Percentiles rank a stretch among this genome's conserved stretches.
Conservation (phyloP, 1,140 invertebrate species). For the Aradophagus sp. region DNA sequence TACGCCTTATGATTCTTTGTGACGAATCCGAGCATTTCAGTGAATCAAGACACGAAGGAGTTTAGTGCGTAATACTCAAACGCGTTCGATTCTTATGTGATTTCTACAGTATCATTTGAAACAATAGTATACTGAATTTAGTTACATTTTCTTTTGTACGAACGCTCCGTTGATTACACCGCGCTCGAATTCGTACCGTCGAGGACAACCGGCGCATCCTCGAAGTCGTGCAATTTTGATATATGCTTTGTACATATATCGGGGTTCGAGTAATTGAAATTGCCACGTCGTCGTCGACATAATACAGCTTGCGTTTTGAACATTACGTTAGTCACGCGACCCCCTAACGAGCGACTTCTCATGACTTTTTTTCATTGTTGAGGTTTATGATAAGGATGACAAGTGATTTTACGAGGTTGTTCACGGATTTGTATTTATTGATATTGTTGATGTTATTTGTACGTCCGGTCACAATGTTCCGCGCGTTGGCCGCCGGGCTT, state of each 20-base stretch:
- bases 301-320: slow-evolving; percentile 38
- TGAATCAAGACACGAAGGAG: too few relatives aligned
- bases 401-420: slow-evolving; percentile 51
- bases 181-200: slow-evolving; percentile 11
- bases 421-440: slow-evolving; percentile 55
- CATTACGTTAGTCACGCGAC: slow-evolving; percentile 30
- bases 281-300: slow-evolving; percentile 32
- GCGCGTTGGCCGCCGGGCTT: slow-evolving; percentile 2
- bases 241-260: slow-evolving; percentile 49
- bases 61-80: too few relatives aligned
- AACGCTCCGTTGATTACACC: too few relatives aligned
- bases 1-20: too few relatives aligned
- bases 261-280: slow-evolving; percentile 18
- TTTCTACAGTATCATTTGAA: too few relatives aligned
- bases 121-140: too few relatives aligned
- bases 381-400: slow-evolving; percentile 36
- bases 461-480: slow-evolving; percentile 36
- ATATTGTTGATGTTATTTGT: slow-evolving; percentile 57
- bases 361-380: slow-evolving; percentile 49
- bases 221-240: slow-evolving; percentile 36
- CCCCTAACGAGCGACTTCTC: slow-evolving; percentile 31
- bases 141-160: too few relatives aligned
- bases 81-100: too few relatives aligned
- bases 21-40: too few relatives aligned
- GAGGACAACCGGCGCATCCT: slow-evolving; percentile 10